These are phyloP conservation scores for Sarotherodon lohbergeri DNA, from an alignment of 2,113 vertebrate species.

Conservation along the genomic window DNA sequence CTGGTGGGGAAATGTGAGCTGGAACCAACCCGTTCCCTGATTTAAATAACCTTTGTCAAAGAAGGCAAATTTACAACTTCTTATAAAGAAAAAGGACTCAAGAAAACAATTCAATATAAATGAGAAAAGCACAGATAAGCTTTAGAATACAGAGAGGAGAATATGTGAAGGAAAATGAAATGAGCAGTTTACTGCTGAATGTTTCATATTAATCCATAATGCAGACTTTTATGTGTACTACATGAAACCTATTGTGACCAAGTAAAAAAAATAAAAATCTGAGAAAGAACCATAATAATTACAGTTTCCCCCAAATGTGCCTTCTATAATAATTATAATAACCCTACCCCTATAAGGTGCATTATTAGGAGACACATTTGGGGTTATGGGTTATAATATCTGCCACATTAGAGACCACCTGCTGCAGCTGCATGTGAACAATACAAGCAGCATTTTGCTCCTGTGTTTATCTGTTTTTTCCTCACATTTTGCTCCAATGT, in stretches of 20 bases:
- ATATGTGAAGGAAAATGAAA: not conserved
- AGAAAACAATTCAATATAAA: constrained; percentile 50
- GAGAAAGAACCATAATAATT: not conserved
- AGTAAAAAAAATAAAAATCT: not conserved
- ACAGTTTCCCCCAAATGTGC: constrained; percentile 10
- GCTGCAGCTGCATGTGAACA: not conserved
- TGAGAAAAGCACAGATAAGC: not conserved
- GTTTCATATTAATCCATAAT: constrained; percentile 5
- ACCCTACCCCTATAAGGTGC: constrained; percentile 62
- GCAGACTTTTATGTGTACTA: not conserved
- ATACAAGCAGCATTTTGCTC: not conserved
- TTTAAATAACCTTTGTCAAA: constrained; percentile 70
- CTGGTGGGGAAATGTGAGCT: constrained; percentile 47
- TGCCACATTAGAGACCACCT: not conserved
- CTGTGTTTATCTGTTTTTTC: not conserved
- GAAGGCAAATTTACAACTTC: constrained; percentile 68
- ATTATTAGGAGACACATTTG: constrained; percentile 40
- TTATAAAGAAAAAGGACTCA: constrained; percentile 68
- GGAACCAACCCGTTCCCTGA: constrained; percentile 69
- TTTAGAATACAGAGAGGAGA: not conserved
- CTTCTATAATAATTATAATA: constrained; percentile 31
- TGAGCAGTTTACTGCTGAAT: not conserved
- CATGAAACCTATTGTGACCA: not conserved
- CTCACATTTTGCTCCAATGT: not conserved
- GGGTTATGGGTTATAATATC: not conserved